These are phyloP conservation scores for Haliclystus octoradiatus DNA, from an alignment of 30 jellyfish, hydroid and myxozoan species.

Conservation along the genomic window DNA sequence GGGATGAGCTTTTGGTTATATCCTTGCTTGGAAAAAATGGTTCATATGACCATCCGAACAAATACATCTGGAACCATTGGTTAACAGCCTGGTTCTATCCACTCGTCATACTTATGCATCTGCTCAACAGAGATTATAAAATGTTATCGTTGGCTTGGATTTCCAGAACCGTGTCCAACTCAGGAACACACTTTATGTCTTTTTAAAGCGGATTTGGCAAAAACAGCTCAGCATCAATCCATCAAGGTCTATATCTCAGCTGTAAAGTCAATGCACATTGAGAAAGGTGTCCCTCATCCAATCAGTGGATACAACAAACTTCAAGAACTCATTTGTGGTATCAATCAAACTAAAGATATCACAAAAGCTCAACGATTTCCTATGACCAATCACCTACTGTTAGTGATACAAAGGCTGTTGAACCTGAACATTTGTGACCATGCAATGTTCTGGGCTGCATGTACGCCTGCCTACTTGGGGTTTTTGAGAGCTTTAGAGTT, in stretches of 20 bases:
- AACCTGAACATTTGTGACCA: background rate
- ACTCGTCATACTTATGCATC: constrained; percentile 3
- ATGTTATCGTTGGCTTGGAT: no score
- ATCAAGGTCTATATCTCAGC: constrained; percentile 6
- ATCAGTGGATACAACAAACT: background rate
- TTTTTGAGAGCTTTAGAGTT: no score
- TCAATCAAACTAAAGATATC: background rate
- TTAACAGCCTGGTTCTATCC: background rate
- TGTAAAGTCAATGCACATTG: constrained; percentile 1
- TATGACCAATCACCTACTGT: no score
- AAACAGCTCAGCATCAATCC: background rate
- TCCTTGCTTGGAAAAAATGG: no score
- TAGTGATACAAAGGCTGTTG: no score
- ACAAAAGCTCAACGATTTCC: background rate
- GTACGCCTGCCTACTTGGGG: constrained; percentile 13
- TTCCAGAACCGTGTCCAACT: background rate
- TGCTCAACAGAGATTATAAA: background rate
- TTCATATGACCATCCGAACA: no score
- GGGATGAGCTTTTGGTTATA: no score
- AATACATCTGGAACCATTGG: no score
- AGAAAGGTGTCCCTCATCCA: background rate
- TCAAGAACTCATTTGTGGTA: background rate
- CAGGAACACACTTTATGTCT: constrained; percentile 3
- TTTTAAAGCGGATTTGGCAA: constrained; percentile 3
- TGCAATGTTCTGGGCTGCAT: constrained; percentile 9